A percentile compares a stretch with the other conserved stretches of the same genome.
Evolutionary conservation across 2,888 invertebrate species (phyloP).

Genomic region (Muscina levida): DNA sequence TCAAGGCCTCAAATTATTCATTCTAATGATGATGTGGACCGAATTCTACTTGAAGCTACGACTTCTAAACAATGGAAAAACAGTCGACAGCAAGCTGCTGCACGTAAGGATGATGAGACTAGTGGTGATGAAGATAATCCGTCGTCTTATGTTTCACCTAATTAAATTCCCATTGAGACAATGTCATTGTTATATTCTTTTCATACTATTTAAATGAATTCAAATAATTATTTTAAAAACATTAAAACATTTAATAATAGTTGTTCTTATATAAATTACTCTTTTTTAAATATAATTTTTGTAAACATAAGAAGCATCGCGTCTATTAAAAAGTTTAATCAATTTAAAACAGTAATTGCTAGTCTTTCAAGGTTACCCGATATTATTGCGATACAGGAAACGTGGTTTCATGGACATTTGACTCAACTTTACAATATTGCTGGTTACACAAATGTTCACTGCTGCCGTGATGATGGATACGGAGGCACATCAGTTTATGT

Average conservation of each 20-base stretch:
- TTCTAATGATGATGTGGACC: conserved; percentile 21
- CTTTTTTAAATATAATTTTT: not conserved
- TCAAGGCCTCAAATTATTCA: not conserved
- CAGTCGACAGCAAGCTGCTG: not conserved
- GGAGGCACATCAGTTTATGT: conserved; percentile 17
- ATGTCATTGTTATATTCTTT: not conserved
- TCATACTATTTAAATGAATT: not conserved
- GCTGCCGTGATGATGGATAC: conserved; percentile 19
- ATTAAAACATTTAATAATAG: not conserved
- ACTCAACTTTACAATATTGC: conserved; percentile 5
- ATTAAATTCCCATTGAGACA: not conserved
- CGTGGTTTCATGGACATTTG: not conserved
- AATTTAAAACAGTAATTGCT: not conserved
- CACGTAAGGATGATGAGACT: not conserved
- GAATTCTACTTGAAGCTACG: not conserved
- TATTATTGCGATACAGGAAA: conserved; percentile 6
- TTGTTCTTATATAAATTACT: not conserved
- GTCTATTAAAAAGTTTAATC: not conserved
- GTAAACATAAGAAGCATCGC: conserved; percentile 8
- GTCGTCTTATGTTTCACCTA: not conserved
- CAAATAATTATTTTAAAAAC: not conserved
- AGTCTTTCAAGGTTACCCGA: not conserved
- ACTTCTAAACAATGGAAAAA: not conserved
- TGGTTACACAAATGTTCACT: conserved; percentile 15
- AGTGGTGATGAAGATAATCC: not conserved